phyloP scores from a whole-genome alignment of 1,140 invertebrate species.

The Chionoecetes opilio region DNA sequence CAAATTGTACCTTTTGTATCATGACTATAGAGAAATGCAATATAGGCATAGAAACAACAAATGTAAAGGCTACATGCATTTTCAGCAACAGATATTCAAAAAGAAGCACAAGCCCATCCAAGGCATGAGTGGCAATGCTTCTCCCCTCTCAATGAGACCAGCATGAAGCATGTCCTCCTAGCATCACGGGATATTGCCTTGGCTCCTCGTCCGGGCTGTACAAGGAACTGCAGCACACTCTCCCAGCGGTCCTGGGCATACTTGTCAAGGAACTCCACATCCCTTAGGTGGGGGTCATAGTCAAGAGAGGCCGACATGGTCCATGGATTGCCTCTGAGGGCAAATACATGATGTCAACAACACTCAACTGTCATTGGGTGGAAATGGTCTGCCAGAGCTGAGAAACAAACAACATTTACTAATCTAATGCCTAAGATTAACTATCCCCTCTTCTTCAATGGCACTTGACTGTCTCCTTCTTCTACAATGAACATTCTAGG shows the following conservation, averaged over 20 bases:
- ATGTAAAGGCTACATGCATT: neutral
- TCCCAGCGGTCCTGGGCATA: constrained; percentile 98
- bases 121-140: neutral
- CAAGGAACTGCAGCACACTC: constrained; percentile 98
- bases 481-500: too few relatives aligned
- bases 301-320: constrained; percentile 75
- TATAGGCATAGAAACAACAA: too few relatives aligned
- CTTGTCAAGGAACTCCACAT: constrained; percentile 94
- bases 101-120: neutral
- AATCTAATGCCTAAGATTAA: too few relatives aligned
- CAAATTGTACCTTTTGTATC: too few relatives aligned
- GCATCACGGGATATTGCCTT: constrained; percentile 97
- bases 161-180: constrained; percentile 95
- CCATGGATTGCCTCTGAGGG: constrained; percentile 71
- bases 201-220: constrained; percentile 89
- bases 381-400: too few relatives aligned
- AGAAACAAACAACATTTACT: too few relatives aligned
- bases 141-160: constrained; percentile 91
- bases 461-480: too few relatives aligned
- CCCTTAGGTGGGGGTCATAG: constrained; percentile 94
- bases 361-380: too few relatives aligned
- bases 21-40: too few relatives aligned
- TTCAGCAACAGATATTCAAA: neutral
- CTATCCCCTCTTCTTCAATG: too few relatives aligned
- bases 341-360: constrained; percentile 51